Evolutionary conservation across 2,888 invertebrate species (phyloP).

Genomic region (Marasmarcha lunaedactyla): DNA sequence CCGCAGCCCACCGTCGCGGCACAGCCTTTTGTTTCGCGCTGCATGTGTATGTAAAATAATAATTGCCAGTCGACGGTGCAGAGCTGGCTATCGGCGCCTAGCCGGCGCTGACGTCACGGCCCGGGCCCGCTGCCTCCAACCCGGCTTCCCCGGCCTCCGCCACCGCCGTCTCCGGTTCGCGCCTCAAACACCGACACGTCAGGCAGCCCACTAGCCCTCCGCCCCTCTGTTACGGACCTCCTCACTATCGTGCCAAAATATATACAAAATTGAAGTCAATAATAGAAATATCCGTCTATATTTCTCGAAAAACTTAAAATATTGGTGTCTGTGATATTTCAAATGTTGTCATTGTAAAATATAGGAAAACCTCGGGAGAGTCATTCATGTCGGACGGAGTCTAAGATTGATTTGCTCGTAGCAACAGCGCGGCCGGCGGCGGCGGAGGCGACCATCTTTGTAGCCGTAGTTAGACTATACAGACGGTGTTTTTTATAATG

Average conservation of each 20-base stretch:
- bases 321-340: constrained; percentile 1
- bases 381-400: constrained; percentile 56
- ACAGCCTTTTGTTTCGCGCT: constrained; percentile 61
- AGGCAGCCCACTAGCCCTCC: constrained; percentile 44
- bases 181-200: constrained; percentile 49
- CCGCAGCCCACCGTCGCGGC: constrained; percentile 53
- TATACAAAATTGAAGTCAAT: constrained; percentile 28
- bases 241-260: constrained; percentile 36
- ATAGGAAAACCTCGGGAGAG: constrained; percentile 45
- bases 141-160: constrained; percentile 64
- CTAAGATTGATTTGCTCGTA: constrained; percentile 43
- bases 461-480: constrained; percentile 29
- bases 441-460: constrained; percentile 37
- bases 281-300: constrained; percentile 10
- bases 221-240: constrained; percentile 30
- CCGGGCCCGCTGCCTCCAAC: constrained; percentile 45
- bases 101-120: constrained; percentile 65
- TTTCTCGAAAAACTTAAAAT: background rate
- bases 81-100: constrained; percentile 55
- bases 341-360: background rate
- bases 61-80: constrained; percentile 57
- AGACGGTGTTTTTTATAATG: constrained; percentile 41
- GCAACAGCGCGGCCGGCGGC: constrained; percentile 43
- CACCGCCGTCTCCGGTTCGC: constrained; percentile 52
- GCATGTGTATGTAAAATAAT: constrained; percentile 62